Percentiles rank a stretch among this genome's conserved stretches.
Conservation (phyloP, 2,113 vertebrate species). For the Gavia stellata region DNA sequence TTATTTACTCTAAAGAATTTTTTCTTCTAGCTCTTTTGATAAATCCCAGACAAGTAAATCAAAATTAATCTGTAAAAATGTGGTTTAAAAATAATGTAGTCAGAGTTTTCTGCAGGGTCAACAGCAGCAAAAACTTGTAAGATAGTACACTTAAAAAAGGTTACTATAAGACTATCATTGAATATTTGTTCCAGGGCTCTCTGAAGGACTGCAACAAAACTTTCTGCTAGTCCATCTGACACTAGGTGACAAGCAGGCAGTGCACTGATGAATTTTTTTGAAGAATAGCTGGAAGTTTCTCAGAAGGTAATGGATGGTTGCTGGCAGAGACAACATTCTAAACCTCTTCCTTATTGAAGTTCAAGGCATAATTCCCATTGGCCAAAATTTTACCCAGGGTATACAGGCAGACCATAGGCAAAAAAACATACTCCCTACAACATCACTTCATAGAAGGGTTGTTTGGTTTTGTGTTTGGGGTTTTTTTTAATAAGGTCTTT, state of each 20-base stretch:
- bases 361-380: neutral
- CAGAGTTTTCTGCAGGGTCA: neutral
- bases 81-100: neutral
- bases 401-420: neutral
- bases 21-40: neutral
- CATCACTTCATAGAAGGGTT: neutral
- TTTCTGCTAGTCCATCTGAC: neutral
- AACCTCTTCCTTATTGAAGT: neutral
- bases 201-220: neutral
- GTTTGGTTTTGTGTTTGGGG: neutral
- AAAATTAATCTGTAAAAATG: neutral
- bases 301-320: neutral
- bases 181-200: neutral
- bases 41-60: neutral
- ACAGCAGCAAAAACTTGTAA: neutral
- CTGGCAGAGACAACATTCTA: neutral
- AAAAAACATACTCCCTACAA: neutral
- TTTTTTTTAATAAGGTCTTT: neutral
- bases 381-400: neutral
- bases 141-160: neutral
- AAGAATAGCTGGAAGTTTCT: neutral
- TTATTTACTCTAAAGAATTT: neutral
- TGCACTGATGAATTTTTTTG: neutral
- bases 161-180: neutral
- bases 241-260: neutral